phyloP scores from a whole-genome alignment of 2,113 vertebrate genomes.

The Crypturellus undulatus region DNA sequence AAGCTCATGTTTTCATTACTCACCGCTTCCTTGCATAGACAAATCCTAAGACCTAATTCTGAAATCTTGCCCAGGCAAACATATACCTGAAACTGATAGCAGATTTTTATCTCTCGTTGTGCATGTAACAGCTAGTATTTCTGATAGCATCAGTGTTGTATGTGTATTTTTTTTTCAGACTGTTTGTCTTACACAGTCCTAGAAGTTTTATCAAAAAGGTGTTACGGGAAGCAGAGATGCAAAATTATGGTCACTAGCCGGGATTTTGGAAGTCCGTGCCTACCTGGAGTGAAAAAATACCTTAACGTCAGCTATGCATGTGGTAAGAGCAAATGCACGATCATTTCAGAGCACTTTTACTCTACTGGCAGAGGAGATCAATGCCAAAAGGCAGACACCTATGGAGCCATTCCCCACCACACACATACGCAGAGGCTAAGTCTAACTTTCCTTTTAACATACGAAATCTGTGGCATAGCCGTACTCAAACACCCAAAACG shows the following conservation, averaged over 20 bases:
- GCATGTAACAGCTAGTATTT: background rate
- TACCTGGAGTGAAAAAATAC: conserved; percentile 91
- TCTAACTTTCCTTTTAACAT: background rate
- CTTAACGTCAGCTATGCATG: conserved; percentile 92
- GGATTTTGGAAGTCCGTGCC: conserved; percentile 91
- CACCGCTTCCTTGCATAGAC: background rate
- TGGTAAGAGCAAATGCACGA: conserved; percentile 78
- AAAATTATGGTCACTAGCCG: conserved; percentile 81
- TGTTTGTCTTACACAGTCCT: conserved; percentile 89
- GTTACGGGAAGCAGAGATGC: conserved; percentile 91
- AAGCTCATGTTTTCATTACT: background rate
- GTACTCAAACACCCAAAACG: background rate
- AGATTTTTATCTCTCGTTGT: background rate
- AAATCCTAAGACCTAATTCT: background rate
- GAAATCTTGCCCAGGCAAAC: background rate
- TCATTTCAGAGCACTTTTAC: background rate
- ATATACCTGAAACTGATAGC: background rate
- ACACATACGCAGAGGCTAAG: background rate
- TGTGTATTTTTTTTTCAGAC: conserved; percentile 79
- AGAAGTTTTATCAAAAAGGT: conserved; percentile 85
- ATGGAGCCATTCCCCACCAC: background rate
- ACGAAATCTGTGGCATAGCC: background rate
- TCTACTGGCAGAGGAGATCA: background rate
- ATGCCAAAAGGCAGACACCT: background rate
- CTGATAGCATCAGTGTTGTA: background rate